These are phyloP conservation scores for Micromussa lordhowensis DNA, from an alignment of 92 coral and sea anemone genomes.

Conservation along the genomic window DNA sequence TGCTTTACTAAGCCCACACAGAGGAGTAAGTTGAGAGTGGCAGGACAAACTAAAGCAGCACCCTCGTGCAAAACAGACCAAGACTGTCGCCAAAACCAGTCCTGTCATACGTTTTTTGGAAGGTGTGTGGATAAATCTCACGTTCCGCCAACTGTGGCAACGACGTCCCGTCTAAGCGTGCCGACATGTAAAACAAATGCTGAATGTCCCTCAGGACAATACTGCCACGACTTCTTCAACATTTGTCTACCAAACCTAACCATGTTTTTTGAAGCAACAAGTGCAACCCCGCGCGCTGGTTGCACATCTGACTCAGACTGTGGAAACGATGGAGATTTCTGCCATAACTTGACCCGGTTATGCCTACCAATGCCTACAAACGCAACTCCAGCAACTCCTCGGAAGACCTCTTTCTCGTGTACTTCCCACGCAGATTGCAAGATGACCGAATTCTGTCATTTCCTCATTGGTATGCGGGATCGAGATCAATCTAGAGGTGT, in stretches of 20 bases:
- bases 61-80: conserved; percentile 39
- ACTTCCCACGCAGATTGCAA: conserved; percentile 68
- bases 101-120: conserved; percentile 53
- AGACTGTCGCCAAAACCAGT: conserved; percentile 51
- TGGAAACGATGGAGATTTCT: conserved; percentile 53
- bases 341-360: conserved; percentile 52
- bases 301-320: conserved; percentile 47
- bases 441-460: conserved; percentile 66
- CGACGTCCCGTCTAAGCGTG: background rate
- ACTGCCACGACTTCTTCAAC: conserved; percentile 67
- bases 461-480: conserved; percentile 40
- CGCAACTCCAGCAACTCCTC: conserved; percentile 12
- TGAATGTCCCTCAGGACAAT: conserved; percentile 49
- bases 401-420: conserved; percentile 39
- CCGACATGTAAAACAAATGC: conserved; percentile 43
- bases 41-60: conserved; percentile 9
- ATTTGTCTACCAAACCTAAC: conserved; percentile 59
- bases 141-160: conserved; percentile 43
- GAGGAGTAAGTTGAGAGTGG: conserved; percentile 39
- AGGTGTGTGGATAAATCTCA: conserved; percentile 49
- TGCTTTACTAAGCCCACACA: conserved; percentile 32
- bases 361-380: conserved; percentile 50
- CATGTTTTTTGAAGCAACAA: conserved; percentile 17
- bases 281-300: conserved; percentile 10
- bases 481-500: conserved; percentile 15